Conservation (phyloP, 2,113 vertebrate species). For the Terrapene triunguis region DNA sequence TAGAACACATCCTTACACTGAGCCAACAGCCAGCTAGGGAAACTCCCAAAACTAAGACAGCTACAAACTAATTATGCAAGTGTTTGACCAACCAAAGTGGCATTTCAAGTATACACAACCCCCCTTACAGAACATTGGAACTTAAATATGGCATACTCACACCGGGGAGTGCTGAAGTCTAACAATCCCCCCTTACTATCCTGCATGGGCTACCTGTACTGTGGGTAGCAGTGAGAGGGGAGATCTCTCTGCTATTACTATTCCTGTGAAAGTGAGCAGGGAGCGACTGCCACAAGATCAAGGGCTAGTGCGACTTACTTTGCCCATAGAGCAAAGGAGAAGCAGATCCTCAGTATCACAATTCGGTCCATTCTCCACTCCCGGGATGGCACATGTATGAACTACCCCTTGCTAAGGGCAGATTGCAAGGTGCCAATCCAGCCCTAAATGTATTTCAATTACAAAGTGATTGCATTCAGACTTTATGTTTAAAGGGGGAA, state of each 20-base stretch:
- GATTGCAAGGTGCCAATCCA: neutral
- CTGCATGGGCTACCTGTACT: neutral
- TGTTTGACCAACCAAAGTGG: neutral
- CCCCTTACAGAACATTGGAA: neutral
- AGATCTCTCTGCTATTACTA: neutral
- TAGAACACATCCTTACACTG: neutral
- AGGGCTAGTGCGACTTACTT: neutral
- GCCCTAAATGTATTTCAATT: neutral
- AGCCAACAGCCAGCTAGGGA: neutral
- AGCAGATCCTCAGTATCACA: neutral
- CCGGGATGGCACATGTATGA: neutral
- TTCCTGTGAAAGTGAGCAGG: neutral
- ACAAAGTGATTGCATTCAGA: neutral
- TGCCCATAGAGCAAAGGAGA: neutral
- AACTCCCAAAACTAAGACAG: neutral
- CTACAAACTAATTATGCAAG: neutral
- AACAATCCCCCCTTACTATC: neutral
- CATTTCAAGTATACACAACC: neutral
- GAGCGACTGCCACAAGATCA: neutral
- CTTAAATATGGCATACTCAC: neutral
- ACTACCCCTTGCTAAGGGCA: neutral
- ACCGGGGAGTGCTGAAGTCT: neutral
- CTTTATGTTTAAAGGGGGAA: neutral
- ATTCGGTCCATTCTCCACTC: neutral
- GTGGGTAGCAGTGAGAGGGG: neutral